Base-by-base conservation (phyloP, 2,113 vertebrate species). In the Corythornis cristatus region DNA sequence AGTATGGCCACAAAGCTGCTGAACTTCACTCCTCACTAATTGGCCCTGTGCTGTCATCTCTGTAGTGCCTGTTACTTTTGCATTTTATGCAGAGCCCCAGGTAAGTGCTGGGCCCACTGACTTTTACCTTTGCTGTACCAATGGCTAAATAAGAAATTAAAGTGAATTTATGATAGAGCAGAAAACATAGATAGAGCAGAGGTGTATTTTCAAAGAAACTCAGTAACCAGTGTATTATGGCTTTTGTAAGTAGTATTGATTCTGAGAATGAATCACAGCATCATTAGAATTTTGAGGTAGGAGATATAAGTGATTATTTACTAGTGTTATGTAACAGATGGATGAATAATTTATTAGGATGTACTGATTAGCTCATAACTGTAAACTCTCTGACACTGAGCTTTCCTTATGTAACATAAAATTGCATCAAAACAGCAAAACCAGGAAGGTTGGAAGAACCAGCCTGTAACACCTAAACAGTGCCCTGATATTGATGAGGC, bases 401-500 rank as follows among this genome's bases (percentile, higher is more conserved):
- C 48, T 66, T 81, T 53, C 45, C 62, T 78, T 60, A 26, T 25
- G 5, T 65, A 68, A 76, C 17, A 17, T 26, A 17, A 65, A 53
- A 45, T 9, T 45, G 11, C 68, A 78, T 21, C 31, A 43, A 83
- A 82, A 64, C 2, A 1, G 42, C 62, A 92, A 90, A 85, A 26
- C 17, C 35, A 81, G 70, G 60, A 48, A 31, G 53, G 57, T 60
- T 29, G 68, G 70, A 66, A 93, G 67, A 9, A 53, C 12, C 53
- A 76, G 43, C 26, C 33, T 28, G 3, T 4, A 53, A 46, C 7
- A 82, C 42, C 29, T 25, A 29, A 72, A 16, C 6, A 56, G 33
- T 1, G 3, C 3, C n/a, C 23, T 28, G 35, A 28, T 17, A 64
- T 0, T 2, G 5, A 26, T 8, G 54, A 0, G 7, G 14, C 28